phyloP scores from a whole-genome alignment of 2,113 vertebrate species.

The Sylvietta virens region DNA sequence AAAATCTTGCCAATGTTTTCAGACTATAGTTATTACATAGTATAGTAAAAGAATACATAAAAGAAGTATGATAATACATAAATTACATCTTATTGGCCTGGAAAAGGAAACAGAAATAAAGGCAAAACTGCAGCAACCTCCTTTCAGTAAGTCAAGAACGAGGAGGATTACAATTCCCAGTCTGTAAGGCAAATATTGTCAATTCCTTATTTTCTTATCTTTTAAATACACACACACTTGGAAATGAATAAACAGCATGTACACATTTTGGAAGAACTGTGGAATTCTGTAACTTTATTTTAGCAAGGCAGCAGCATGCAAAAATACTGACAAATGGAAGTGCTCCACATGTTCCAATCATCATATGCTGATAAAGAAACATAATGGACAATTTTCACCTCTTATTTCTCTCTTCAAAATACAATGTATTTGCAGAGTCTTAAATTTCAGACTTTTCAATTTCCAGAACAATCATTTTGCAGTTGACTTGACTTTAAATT shows the following conservation, averaged over 20 bases:
- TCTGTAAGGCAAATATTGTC: neutral
- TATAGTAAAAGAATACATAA: neutral
- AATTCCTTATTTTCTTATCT: neutral
- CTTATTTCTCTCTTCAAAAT: neutral
- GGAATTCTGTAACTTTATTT: neutral
- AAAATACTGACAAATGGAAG: neutral
- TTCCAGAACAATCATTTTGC: neutral
- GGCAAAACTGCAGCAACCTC: neutral
- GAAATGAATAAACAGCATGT: neutral
- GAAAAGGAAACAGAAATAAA: neutral
- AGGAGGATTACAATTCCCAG: neutral
- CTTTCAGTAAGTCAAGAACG: neutral
- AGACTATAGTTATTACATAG: neutral
- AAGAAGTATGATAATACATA: neutral
- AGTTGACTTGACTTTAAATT: neutral
- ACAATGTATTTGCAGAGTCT: neutral
- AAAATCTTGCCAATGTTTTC: neutral
- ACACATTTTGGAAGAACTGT: neutral
- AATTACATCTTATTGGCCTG: neutral
- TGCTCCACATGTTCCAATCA: neutral
- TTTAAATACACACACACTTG: neutral
- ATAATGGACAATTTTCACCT: neutral
- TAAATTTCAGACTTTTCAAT: neutral
- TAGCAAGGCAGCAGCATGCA: neutral
- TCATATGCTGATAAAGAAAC: neutral